Percentiles rank a stretch among this genome's conserved stretches.
Conservation (phyloP, 2,888 invertebrate genomes). For the Morpho achilles region DNA sequence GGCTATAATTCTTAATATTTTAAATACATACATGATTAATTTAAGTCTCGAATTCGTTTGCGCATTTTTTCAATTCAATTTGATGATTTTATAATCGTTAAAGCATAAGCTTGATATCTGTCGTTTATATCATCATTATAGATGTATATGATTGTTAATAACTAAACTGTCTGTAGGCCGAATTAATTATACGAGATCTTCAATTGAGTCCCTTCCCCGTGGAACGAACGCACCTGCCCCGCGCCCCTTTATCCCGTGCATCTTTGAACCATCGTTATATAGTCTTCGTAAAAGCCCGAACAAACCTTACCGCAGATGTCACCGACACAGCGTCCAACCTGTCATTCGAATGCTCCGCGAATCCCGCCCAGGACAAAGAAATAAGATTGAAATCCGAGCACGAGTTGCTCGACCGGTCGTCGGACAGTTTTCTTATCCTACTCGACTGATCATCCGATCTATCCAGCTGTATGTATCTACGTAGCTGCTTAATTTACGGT, state of each 20-base stretch:
- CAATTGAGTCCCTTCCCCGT: slow-evolving; percentile 49
- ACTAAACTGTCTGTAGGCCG: slow-evolving; percentile 32
- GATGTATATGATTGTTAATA: slow-evolving; percentile 1
- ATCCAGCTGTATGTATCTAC: slow-evolving; percentile 47
- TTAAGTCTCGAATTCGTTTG: too few relatives aligned
- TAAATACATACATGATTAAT: too few relatives aligned
- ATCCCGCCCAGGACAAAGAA: slow-evolving; percentile 64
- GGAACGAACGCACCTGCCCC: slow-evolving; percentile 53
- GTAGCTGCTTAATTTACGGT: slow-evolving; percentile 70
- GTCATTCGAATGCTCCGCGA: slow-evolving; percentile 43
- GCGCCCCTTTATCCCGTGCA: slow-evolving; percentile 37
- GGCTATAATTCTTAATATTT: too few relatives aligned
- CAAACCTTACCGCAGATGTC: slow-evolving; percentile 48
- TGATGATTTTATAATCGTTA: too few relatives aligned
- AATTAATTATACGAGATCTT: slow-evolving; percentile 51
- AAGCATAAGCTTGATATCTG: too few relatives aligned
- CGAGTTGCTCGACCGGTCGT: slow-evolving; percentile 37
- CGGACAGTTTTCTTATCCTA: slow-evolving; percentile 32
- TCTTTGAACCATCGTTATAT: slow-evolving; percentile 42
- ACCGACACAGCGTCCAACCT: slow-evolving; percentile 36
- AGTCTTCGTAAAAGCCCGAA: slow-evolving; percentile 40
- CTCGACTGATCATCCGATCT: slow-evolving; percentile 40
- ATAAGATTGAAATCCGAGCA: slow-evolving; percentile 59
- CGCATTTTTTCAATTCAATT: too few relatives aligned
- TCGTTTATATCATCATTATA: background rate